A percentile compares a stretch with the other conserved stretches of the same genome.
Conservation (phyloP, 64 coral and sea anemone genomes). For the Montipora foliosa region DNA sequence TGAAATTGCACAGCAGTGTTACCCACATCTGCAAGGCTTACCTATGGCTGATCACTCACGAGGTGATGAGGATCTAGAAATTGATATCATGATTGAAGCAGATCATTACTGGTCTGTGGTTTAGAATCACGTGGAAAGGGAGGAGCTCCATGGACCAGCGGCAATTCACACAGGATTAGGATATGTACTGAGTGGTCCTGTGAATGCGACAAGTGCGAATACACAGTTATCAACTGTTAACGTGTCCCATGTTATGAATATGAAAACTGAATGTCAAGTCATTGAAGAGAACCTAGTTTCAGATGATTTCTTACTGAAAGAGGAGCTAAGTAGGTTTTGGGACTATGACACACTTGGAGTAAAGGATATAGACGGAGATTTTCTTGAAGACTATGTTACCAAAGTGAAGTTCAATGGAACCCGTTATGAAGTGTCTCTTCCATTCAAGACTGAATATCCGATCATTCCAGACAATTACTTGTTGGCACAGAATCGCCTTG, state of each 20-base stretch:
- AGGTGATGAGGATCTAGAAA: slow-evolving; percentile 43
- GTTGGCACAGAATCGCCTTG: not conserved
- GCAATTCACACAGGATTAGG: slow-evolving; percentile 46
- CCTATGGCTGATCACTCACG: slow-evolving; percentile 46
- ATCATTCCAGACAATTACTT: slow-evolving; percentile 57
- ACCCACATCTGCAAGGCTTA: slow-evolving; percentile 53
- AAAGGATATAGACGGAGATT: not conserved
- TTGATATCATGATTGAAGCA: slow-evolving; percentile 74
- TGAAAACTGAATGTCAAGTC: slow-evolving; percentile 64
- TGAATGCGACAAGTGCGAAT: slow-evolving; percentile 6
- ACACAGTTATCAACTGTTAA: slow-evolving; percentile 13
- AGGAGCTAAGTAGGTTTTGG: slow-evolving; percentile 36
- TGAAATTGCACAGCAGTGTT: slow-evolving; percentile 56
- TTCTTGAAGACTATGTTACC: slow-evolving; percentile 7
- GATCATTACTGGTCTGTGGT: slow-evolving; percentile 80
- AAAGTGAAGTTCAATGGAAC: slow-evolving; percentile 56
- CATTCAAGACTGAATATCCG: slow-evolving; percentile 60
- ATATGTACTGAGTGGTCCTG: slow-evolving; percentile 53
- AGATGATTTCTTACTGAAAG: slow-evolving; percentile 25
- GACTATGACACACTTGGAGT: slow-evolving; percentile 53
- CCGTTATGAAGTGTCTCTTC: slow-evolving; percentile 59
- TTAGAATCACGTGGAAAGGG: slow-evolving; percentile 69
- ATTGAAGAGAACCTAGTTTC: slow-evolving; percentile 32
- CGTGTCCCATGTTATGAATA: slow-evolving; percentile 26
- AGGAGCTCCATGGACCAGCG: slow-evolving; percentile 39